Percentiles rank a stretch among this genome's conserved stretches.
Conservation (phyloP, 2,113 vertebrate genomes). For the Microtus pennsylvanicus region DNA sequence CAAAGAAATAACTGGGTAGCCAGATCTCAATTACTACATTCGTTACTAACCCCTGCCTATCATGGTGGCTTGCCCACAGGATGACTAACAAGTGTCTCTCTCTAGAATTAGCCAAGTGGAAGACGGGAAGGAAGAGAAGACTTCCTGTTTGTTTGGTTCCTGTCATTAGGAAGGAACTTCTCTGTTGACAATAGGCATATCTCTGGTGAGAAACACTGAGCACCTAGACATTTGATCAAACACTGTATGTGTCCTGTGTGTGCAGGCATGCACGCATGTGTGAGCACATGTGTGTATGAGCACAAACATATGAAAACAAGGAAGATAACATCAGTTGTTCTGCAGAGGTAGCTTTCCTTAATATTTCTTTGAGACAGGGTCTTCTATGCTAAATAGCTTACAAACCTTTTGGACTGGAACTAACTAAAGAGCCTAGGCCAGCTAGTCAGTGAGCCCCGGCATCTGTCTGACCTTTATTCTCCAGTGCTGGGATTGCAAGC, state of each 20-base stretch:
- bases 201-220: not conserved
- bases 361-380: not conserved
- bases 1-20: conserved; percentile 24
- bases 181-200: not conserved
- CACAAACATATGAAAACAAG: not conserved
- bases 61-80: not conserved
- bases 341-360: not conserved
- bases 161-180: not conserved
- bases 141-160: not conserved
- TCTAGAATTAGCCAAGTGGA: conserved; percentile 12
- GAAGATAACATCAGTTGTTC: not conserved
- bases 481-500: not conserved
- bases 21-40: not conserved
- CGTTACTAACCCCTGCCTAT: not conserved
- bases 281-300: not conserved
- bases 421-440: not conserved
- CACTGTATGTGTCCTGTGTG: not conserved
- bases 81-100: not conserved
- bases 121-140: not conserved
- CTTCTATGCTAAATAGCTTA: not conserved
- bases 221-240: not conserved
- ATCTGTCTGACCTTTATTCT: not conserved
- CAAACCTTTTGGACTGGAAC: not conserved
- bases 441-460: not conserved
- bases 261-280: not conserved